Conservation (phyloP, 2,797 vertebrate genomes). For the Manis pentadactyla region DNA sequence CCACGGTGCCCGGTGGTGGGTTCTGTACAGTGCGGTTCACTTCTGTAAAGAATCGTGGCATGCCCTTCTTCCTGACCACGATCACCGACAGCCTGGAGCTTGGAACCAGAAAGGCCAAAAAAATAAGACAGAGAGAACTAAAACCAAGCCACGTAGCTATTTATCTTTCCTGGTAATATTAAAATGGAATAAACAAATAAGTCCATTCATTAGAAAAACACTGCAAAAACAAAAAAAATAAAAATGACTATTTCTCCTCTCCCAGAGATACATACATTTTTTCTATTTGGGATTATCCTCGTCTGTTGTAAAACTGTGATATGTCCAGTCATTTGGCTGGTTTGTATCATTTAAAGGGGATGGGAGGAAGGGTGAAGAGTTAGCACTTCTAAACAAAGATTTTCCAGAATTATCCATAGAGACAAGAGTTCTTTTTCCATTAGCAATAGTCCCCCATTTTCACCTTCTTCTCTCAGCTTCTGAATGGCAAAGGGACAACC, state of each 20-base stretch:
- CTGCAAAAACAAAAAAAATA: background rate
- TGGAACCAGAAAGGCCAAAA: background rate
- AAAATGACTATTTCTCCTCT: background rate
- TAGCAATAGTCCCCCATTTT: background rate
- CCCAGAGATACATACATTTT: background rate
- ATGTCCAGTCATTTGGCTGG: background rate
- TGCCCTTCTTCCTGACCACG: conserved; percentile 80
- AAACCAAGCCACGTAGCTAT: background rate
- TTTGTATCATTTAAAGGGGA: background rate
- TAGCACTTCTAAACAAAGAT: background rate
- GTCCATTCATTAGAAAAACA: background rate
- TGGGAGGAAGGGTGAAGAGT: too few relatives aligned
- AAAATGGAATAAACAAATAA: background rate
- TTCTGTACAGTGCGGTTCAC: conserved; percentile 72
- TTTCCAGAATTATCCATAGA: background rate
- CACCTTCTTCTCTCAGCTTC: background rate
- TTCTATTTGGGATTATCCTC: background rate
- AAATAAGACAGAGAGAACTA: background rate
- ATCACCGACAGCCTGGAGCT: conserved; percentile 76
- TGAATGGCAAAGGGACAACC: background rate
- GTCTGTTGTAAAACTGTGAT: background rate
- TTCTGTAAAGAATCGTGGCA: conserved; percentile 74
- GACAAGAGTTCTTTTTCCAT: background rate
- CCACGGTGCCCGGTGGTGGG: conserved; percentile 81
- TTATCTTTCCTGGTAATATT: background rate